phyloP scores from a whole-genome alignment of 2,888 invertebrate genomes.

The Galeruca laticollis region DNA sequence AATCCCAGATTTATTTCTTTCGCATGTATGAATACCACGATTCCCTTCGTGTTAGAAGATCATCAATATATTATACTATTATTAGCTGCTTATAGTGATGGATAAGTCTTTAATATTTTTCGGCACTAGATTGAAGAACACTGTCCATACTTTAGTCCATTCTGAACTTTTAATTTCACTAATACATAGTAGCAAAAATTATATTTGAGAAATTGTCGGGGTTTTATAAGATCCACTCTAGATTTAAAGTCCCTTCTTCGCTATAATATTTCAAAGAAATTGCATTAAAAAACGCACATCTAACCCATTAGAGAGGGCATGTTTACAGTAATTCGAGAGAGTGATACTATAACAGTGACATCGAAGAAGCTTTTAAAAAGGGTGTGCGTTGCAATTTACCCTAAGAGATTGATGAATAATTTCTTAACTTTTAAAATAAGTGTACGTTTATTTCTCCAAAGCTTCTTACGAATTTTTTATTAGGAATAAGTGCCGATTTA shows the following conservation, averaged over 20 bases:
- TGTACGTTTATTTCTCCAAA: constrained; percentile 50
- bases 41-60: no score
- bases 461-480: constrained; percentile 48
- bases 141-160: no score
- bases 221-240: constrained; percentile 11
- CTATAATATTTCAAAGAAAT: constrained; percentile 42
- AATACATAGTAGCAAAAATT: neutral
- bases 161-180: no score
- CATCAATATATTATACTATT: no score
- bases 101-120: no score
- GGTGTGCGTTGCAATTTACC: constrained; percentile 48
- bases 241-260: constrained; percentile 6
- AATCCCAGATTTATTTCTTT: no score
- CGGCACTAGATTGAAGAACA: no score
- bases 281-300: constrained; percentile 44
- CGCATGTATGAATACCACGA: no score
- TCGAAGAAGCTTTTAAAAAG: constrained; percentile 45
- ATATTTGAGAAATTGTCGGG: neutral
- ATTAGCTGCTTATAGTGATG: no score
- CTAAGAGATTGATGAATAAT: constrained; percentile 61
- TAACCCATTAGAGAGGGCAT: constrained; percentile 45
- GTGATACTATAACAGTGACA: constrained; percentile 45
- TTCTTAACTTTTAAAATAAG: constrained; percentile 58
- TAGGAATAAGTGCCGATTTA: constrained; percentile 29
- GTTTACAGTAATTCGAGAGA: constrained; percentile 46